A percentile compares a stretch with the other conserved stretches of the same genome.
Conservation (phyloP, 2,113 vertebrate genomes). For the Dasyprocta punctata region DNA sequence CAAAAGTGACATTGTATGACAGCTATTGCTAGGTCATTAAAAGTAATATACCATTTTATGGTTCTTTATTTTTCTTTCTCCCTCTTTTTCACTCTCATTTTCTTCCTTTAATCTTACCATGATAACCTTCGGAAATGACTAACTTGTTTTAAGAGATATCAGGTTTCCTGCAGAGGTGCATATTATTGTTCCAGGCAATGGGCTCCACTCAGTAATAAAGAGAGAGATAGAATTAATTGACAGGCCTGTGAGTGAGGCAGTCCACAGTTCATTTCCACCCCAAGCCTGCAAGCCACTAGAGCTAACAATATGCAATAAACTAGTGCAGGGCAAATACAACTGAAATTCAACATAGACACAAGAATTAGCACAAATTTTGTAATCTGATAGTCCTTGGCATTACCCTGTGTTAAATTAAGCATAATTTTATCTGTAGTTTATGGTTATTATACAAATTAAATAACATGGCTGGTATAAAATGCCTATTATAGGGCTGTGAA, state of each 20-base stretch:
- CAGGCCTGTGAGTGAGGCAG: not conserved
- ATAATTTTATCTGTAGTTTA: not conserved
- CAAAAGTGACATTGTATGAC: not conserved
- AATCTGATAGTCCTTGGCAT: not conserved
- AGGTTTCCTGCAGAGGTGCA: not conserved
- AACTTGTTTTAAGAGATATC: not conserved
- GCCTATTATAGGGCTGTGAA: not conserved
- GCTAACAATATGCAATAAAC: fast-evolving
- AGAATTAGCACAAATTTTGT: not conserved
- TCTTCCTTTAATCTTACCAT: not conserved
- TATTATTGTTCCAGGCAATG: not conserved
- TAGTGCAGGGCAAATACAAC: not conserved
- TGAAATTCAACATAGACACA: not conserved
- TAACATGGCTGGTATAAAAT: not conserved
- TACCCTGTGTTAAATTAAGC: not conserved
- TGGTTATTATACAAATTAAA: not conserved
- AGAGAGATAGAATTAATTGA: not conserved
- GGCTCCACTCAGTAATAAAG: not conserved
- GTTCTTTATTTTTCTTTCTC: not conserved
- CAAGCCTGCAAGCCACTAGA: not conserved
- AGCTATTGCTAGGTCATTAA: not conserved
- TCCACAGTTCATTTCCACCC: not conserved
- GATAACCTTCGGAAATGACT: not conserved
- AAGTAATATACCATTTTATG: not conserved
- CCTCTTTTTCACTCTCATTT: not conserved